These are phyloP conservation scores for Ormyrus pomaceus DNA, from an alignment of 2,888 invertebrate species.

Conservation along the genomic window DNA sequence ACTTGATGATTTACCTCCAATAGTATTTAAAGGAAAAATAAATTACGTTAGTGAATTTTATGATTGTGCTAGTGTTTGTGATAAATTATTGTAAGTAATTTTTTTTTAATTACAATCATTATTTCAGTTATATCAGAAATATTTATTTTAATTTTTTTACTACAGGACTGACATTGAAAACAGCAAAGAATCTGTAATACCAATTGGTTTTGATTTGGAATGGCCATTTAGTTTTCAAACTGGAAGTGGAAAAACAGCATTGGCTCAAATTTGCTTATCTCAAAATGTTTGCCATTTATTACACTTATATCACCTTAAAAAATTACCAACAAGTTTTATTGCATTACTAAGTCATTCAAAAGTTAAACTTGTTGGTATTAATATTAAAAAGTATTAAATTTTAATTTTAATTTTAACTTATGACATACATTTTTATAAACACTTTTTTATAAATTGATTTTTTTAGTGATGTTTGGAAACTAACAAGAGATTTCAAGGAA, in stretches of 20 bases:
- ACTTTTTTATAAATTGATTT: not conserved
- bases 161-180: slow-evolving; percentile 72
- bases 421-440: not conserved
- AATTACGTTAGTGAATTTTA: slow-evolving; percentile 67
- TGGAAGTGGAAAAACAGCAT: slow-evolving; percentile 79
- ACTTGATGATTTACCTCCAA: slow-evolving; percentile 59
- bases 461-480: slow-evolving; percentile 80
- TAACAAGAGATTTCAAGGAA: slow-evolving; percentile 80
- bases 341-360: slow-evolving; percentile 79
- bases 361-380: slow-evolving; percentile 80
- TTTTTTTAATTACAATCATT: slow-evolving; percentile 20
- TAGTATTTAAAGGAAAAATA: slow-evolving; percentile 66
- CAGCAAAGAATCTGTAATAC: slow-evolving; percentile 70
- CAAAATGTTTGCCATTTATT: slow-evolving; percentile 78
- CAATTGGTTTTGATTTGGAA: slow-evolving; percentile 82
- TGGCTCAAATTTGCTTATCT: slow-evolving; percentile 80
- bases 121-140: slow-evolving; percentile 18
- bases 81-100: slow-evolving; percentile 68
- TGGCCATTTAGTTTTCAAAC: slow-evolving; percentile 81
- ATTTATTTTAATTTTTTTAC: slow-evolving; percentile 51
- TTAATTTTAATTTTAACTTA: slow-evolving; percentile 3
- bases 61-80: slow-evolving; percentile 68
- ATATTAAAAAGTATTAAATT: slow-evolving; percentile 79
- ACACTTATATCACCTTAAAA: slow-evolving; percentile 78
- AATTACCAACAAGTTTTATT: slow-evolving; percentile 78